Evolutionary conservation across 2,113 vertebrate species (phyloP), one percentile per base, ranked within the genome.

Genomic region (Hymenochirus boettgeri): DNA sequence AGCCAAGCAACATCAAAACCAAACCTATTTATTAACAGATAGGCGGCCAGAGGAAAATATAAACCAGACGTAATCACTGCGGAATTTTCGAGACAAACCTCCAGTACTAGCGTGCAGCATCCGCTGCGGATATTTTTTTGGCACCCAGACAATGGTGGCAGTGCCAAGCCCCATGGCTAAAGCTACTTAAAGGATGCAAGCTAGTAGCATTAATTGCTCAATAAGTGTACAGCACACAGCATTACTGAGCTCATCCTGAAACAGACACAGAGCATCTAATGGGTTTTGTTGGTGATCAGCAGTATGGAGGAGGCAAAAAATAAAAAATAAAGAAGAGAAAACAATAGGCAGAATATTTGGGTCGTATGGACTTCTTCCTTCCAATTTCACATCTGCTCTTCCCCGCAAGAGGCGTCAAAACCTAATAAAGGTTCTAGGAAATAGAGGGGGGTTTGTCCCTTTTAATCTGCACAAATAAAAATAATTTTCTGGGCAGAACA

Each of bases 81-180:
- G 62, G 83, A 87, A 88, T 84, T 86, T 89, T 89, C 79, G 72
- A 90, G 86, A 89, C 89, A 84, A 90, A 84, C 86, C 84, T 85
- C 85, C 72, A 79, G 87, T 87, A 82, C 83, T 84, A 86, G 92
- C 90, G 93, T 92, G 90, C 88, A 85, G 89, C 93, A 94, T 89
- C 79, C 91, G 91, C 92, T 94, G 93, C 91, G 91, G 94, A 92
- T 91, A 89, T 92, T 88, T 93, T 39, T 85, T 91, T 97, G 95
- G 94, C 94, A 89, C 87, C 62, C 74, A 91, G 92, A 94, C 95
- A 93, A 83, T 61, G 82, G 80, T 84, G 87, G 82, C 84, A 73
- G 85, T 92, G 95, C 95, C 95, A 95, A 96, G 87, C 91, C 93
- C 93, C 87, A 86, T 91, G 93, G 94, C 92, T 87, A 89, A 85